These are phyloP conservation scores for Glyptemys insculpta DNA, from an alignment of 2,797 vertebrate species.

Conservation along the genomic window DNA sequence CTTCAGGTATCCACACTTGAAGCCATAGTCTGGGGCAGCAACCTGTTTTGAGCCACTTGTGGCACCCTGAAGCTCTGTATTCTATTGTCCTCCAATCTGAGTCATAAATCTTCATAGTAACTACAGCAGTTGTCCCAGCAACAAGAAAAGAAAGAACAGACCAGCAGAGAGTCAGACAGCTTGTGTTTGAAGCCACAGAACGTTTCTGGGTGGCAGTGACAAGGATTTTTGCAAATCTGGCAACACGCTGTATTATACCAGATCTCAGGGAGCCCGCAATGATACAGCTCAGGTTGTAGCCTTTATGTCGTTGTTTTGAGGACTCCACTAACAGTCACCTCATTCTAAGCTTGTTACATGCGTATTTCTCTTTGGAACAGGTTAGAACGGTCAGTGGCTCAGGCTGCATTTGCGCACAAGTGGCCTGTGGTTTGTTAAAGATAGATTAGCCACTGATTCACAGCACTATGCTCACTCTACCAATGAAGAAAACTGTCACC, in stretches of 20 bases:
- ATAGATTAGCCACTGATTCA: neutral
- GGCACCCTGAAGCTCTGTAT: neutral
- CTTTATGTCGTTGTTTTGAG: neutral
- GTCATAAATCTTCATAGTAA: neutral
- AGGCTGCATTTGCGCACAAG: neutral
- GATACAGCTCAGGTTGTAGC: neutral
- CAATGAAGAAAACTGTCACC: neutral
- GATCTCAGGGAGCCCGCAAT: neutral
- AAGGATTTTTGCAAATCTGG: neutral
- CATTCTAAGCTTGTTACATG: neutral
- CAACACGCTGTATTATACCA: neutral
- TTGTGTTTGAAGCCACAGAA: neutral
- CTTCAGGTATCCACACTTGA: neutral
- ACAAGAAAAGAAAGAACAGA: neutral
- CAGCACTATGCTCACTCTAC: neutral
- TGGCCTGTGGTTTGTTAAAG: neutral
- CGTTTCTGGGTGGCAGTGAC: neutral
- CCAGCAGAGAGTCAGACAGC: neutral
- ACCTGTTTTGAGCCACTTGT: neutral
- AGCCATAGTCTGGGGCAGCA: neutral
- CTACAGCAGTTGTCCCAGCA: neutral
- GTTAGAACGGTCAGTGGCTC: neutral
- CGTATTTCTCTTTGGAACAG: neutral
- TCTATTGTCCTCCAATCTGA: neutral
- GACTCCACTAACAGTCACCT: neutral